These are phyloP conservation scores for Pollenia angustigena DNA, from an alignment of 2,888 invertebrate genomes.

Conservation along the genomic window DNA sequence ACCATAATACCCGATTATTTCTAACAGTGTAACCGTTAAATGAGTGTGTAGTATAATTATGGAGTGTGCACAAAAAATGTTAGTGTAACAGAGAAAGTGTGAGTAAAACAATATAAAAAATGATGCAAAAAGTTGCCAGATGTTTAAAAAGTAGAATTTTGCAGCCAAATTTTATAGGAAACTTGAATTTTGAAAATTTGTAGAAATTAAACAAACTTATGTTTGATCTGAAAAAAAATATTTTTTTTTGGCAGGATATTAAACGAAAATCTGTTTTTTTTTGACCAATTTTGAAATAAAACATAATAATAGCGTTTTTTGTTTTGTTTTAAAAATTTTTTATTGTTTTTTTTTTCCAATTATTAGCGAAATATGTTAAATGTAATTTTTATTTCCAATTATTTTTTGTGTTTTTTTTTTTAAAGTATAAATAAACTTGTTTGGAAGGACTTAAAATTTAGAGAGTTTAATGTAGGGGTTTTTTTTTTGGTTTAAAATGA, in stretches of 20 bases:
- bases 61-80: constrained; percentile 2
- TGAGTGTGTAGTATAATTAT: constrained; percentile 12
- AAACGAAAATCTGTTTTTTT: constrained; percentile 61
- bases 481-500: constrained; percentile 66
- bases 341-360: constrained; percentile 71
- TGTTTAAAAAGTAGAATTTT: constrained; percentile 8
- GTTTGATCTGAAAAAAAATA: neutral
- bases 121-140: constrained; percentile 29
- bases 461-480: constrained; percentile 71
- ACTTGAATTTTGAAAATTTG: constrained; percentile 36
- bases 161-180: constrained; percentile 5
- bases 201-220: constrained; percentile 44
- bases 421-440: constrained; percentile 64
- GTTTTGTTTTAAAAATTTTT: constrained; percentile 49
- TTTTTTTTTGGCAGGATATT: constrained; percentile 11
- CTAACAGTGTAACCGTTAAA: constrained; percentile 41
- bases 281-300: constrained; percentile 46
- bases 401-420: constrained; percentile 71
- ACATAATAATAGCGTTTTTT: constrained; percentile 57
- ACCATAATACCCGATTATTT: constrained; percentile 70
- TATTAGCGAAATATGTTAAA: constrained; percentile 76
- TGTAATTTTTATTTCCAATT: constrained; percentile 70
- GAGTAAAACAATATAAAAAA: neutral
- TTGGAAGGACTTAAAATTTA: constrained; percentile 72
- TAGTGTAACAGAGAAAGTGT: neutral